These are phyloP conservation scores for Eudemis profundana DNA, from an alignment of 2,888 invertebrate genomes.

Conservation along the genomic window DNA sequence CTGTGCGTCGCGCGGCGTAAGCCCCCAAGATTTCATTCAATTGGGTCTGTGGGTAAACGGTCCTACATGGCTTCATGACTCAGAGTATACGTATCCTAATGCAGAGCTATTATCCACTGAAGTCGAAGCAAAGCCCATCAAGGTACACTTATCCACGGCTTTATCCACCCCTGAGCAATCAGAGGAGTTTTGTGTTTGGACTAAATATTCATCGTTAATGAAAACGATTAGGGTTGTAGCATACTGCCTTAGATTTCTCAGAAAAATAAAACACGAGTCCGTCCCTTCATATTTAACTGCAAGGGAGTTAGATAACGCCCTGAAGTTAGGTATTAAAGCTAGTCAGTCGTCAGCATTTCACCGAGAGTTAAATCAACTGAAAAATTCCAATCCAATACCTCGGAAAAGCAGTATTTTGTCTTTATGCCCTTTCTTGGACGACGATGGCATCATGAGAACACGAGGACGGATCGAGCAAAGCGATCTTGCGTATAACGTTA, in stretches of 20 bases:
- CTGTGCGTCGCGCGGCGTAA: conserved; percentile 51
- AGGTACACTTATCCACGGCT: neutral
- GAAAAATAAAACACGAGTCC: neutral
- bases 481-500: conserved; percentile 35
- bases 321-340: conserved; percentile 2
- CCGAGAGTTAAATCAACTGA: neutral
- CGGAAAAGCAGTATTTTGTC: conserved; percentile 29
- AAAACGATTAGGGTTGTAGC: conserved; percentile 21
- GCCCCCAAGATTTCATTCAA: conserved; percentile 45
- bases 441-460: conserved; percentile 46
- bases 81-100: neutral
- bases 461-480: conserved; percentile 49
- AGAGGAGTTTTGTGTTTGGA: conserved; percentile 29
- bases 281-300: conserved; percentile 10
- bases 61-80: conserved; percentile 40
- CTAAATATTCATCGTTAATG: conserved; percentile 42
- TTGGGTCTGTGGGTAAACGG: conserved; percentile 45
- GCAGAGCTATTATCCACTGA: conserved; percentile 11
- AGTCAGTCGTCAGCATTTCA: neutral
- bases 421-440: conserved; percentile 47
- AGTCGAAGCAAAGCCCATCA: conserved; percentile 33
- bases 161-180: neutral
- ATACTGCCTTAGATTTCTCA: neutral
- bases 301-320: conserved; percentile 5
- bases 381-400: neutral